A percentile compares a stretch with the other conserved stretches of the same genome.
Conservation (phyloP, 2,888 invertebrate species). For the Spicauda simplicius region DNA sequence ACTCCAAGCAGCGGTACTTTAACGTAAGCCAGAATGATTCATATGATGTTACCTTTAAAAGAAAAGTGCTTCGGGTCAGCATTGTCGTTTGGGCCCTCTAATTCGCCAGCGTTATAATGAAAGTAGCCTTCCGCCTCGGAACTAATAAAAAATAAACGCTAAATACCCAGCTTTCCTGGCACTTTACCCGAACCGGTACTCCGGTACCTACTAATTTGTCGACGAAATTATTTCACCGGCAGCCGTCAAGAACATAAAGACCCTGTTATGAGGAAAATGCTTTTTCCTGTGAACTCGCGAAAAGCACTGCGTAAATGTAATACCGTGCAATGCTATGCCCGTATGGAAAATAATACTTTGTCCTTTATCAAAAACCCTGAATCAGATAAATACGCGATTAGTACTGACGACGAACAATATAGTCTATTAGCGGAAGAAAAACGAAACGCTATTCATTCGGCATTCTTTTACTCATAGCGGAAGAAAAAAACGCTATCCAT, state of each 20-base stretch:
- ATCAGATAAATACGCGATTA: too few relatives aligned
- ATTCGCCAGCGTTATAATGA: conserved; percentile 52
- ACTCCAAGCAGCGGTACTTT: too few relatives aligned
- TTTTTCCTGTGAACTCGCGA: conserved; percentile 45
- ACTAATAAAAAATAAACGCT: conserved; percentile 56
- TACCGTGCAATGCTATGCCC: conserved; percentile 19
- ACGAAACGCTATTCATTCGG: too few relatives aligned
- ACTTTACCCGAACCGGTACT: conserved; percentile 41
- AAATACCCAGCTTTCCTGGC: conserved; percentile 46
- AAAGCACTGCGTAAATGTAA: conserved; percentile 37
- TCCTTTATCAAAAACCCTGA: not conserved
- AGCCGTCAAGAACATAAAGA: conserved; percentile 33
- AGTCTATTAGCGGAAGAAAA: too few relatives aligned
- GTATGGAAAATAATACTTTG: conserved; percentile 10
- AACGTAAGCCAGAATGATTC: conserved; percentile 47
- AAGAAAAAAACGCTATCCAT: too few relatives aligned
- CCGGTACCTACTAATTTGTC: conserved; percentile 49
- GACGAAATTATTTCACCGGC: conserved; percentile 32
- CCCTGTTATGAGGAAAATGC: conserved; percentile 30
- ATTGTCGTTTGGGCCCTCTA: conserved; percentile 42
- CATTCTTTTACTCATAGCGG: too few relatives aligned
- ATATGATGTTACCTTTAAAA: conserved; percentile 50
- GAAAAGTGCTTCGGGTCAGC: conserved; percentile 37
- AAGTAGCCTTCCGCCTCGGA: conserved; percentile 41
- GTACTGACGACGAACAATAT: too few relatives aligned